A percentile compares a stretch with the other conserved stretches of the same genome.
These are phyloP conservation scores for Tetraneura akinire DNA, from an alignment of 1,140 invertebrate species.

Conservation along the genomic window DNA sequence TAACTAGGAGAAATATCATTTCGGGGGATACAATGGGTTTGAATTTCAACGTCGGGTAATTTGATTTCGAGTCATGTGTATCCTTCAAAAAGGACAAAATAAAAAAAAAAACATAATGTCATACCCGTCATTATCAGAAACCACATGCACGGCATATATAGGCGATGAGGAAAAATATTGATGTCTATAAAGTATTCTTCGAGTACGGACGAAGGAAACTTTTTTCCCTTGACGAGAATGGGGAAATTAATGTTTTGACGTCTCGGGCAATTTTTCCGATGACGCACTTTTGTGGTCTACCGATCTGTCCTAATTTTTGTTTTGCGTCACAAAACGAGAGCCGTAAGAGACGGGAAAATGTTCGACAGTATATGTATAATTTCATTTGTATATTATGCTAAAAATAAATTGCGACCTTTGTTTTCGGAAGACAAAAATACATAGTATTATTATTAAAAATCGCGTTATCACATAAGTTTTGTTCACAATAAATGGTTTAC, in stretches of 20 bases:
- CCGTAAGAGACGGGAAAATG: background rate
- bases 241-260: background rate
- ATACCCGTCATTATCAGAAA: background rate
- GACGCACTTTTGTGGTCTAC: background rate
- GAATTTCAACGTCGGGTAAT: background rate
- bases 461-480: too few species aligned
- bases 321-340: background rate
- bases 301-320: background rate
- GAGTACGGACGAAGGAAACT: background rate
- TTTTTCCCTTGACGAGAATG: background rate
- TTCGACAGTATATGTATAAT: too few species aligned
- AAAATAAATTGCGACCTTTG: too few species aligned
- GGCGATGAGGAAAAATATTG: background rate
- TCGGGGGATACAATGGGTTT: background rate
- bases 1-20: background rate
- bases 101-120: background rate
- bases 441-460: too few species aligned
- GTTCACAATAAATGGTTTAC: too few species aligned
- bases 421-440: too few species aligned
- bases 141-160: too few species aligned
- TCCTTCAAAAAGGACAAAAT: background rate
- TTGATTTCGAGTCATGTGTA: conserved; percentile 18
- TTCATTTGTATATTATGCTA: too few species aligned
- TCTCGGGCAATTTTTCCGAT: background rate
- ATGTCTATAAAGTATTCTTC: background rate